Evolutionary conservation across 2,888 invertebrate genomes (phyloP), one percentile per base, ranked within the genome.

Genomic region (Cyclophora punctaria): DNA sequence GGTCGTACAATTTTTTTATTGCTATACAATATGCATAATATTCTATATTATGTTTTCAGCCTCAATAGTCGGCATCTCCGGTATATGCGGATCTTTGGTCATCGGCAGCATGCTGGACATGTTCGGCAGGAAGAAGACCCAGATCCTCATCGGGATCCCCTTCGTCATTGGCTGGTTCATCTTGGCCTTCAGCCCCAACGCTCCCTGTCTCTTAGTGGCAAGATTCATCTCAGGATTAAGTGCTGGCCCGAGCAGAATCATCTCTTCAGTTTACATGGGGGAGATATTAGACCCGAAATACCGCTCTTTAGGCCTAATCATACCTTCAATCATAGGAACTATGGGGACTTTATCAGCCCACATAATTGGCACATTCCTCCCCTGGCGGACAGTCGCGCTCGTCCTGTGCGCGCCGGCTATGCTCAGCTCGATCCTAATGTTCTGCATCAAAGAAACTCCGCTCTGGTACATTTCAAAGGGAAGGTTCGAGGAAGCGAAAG

Each of bases 401-500:
- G 5, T 54, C 7, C 52, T 47, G 35, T 3, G 52, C 3, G 35
- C 45, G 35, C 56, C 56, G 33, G 43, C 50, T 35, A 3, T 50
- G 33, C 4, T 52, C 7, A 41, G 47, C 4, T 35, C 5, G 6
- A 35, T 52, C 3, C 5, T 44, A 3, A 48, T 51, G 7, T 34
- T 50, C 7, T 56, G 53, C 35, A 47, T 73, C 34, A 66, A 65
- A 58, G 74, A 73, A 49, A 71, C 70, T 35, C 73, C 72, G 0
- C 40, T 70, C 3, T 74, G 73, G 74, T 56, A 70, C 7, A 67
- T 74, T 47, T 54, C 64, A 3, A 69, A 67, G 50, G 69, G 70
- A 3, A 63, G 56, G 47, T 51, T 57, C 2, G 63, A 64, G 2
- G 63, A 71, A 60, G 73, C 71, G 1, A 52, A 60, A 0, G 55